Evolutionary conservation across 1,140 invertebrate species (phyloP).

Genomic region (Thaumetopoea pityocampa): DNA sequence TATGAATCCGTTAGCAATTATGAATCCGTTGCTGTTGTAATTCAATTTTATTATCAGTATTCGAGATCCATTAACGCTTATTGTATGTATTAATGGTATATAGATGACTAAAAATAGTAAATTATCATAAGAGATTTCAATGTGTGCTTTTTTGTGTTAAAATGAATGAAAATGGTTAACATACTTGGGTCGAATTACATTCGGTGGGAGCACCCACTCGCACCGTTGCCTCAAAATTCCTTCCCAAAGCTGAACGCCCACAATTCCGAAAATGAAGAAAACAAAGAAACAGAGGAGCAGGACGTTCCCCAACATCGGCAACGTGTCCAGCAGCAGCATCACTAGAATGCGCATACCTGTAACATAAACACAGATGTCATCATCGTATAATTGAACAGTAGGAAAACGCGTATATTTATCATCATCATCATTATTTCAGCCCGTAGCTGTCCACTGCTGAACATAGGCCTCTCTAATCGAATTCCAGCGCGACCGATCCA

Average conservation of each 20-base stretch:
- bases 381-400: constrained; percentile 4
- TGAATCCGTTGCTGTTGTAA: too few species aligned
- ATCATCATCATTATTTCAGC: constrained; percentile 1
- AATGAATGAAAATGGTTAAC: too few species aligned
- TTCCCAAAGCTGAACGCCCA: constrained; percentile 99
- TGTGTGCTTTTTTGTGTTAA: too few species aligned
- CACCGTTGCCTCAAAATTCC: constrained; percentile 96
- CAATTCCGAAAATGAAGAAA: constrained; percentile 99
- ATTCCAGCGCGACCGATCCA: too few species aligned
- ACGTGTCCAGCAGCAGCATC: constrained; percentile 98
- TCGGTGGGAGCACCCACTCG: constrained; percentile 83
- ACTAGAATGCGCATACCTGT: constrained; percentile 98
- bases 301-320: constrained; percentile 99
- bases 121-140: too few species aligned
- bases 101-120: constrained; percentile 1
- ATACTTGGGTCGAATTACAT: constrained; percentile 85
- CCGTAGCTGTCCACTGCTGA: not conserved
- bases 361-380: constrained; percentile 16
- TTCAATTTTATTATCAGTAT: constrained; percentile 14
- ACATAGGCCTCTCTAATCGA: too few species aligned
- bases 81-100: constrained; percentile 12
- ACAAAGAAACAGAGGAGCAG: constrained; percentile 99
- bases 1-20: too few species aligned
- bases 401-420: not conserved
- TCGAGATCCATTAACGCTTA: constrained; percentile 20